Conservation (phyloP, 2,113 vertebrate species). For the Cyphomyrus discorhynchus region DNA sequence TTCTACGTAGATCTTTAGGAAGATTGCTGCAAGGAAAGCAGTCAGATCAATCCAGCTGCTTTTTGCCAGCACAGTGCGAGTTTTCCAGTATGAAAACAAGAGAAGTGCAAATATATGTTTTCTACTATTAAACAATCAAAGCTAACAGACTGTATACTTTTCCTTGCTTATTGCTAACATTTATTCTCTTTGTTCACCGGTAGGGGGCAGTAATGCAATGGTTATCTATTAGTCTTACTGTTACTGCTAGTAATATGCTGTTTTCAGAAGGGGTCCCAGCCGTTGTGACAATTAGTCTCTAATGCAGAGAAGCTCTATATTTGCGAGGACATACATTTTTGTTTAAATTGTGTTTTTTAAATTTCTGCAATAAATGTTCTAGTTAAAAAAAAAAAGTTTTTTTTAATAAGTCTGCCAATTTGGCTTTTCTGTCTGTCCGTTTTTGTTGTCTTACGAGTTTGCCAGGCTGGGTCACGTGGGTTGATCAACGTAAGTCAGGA, state of each 20-base stretch:
- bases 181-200: constrained; percentile 16
- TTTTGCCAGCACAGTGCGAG: background rate
- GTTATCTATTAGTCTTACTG: background rate
- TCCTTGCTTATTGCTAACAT: background rate
- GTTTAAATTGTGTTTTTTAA: constrained; percentile 20
- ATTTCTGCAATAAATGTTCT: constrained; percentile 24
- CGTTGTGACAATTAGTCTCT: background rate
- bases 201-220: constrained; percentile 15
- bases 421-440: background rate
- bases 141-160: background rate
- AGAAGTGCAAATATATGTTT: background rate
- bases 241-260: background rate
- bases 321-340: constrained; percentile 17
- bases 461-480: background rate
- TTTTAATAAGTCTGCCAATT: background rate
- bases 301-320: constrained; percentile 14
- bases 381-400: background rate
- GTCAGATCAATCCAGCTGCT: background rate
- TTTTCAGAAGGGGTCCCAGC: background rate
- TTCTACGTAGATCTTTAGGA: background rate
- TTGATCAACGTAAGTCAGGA: background rate
- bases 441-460: background rate
- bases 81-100: constrained; percentile 9
- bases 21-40: background rate
- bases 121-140: background rate